Evolutionary conservation across 2,113 vertebrate genomes (phyloP).

Genomic region (Myanophis thanlyinensis): DNA sequence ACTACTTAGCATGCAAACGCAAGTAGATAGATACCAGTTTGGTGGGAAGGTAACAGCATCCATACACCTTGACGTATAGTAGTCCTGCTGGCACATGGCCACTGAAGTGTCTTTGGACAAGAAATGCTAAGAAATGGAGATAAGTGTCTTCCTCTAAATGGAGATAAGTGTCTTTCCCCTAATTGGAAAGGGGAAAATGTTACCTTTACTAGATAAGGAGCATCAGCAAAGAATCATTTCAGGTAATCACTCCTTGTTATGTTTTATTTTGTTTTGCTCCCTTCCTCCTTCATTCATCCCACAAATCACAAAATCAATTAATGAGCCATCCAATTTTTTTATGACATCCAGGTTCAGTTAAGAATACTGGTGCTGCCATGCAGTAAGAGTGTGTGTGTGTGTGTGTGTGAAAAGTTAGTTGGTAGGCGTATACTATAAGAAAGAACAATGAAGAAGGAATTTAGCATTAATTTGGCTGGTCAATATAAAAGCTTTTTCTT

Average conservation of each 20-base stretch:
- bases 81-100: background rate
- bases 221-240: background rate
- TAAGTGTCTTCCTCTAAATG: background rate
- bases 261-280: background rate
- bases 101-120: background rate
- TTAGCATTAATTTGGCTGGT: too few species aligned
- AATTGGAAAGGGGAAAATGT: background rate
- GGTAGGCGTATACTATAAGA: background rate
- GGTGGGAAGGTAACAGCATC: background rate
- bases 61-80: background rate
- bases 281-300: background rate
- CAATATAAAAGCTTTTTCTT: background rate
- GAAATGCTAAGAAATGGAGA: background rate
- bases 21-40: background rate
- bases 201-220: background rate
- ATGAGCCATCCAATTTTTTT: background rate
- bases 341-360: background rate
- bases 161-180: too few species aligned
- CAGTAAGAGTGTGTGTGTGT: too few species aligned
- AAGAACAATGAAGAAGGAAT: background rate
- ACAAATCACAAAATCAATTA: background rate
- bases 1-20: background rate
- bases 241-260: background rate
- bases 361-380: background rate
- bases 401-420: background rate